phyloP scores from a whole-genome alignment of 2,797 vertebrate genomes.

The Mergus octosetaceus region DNA sequence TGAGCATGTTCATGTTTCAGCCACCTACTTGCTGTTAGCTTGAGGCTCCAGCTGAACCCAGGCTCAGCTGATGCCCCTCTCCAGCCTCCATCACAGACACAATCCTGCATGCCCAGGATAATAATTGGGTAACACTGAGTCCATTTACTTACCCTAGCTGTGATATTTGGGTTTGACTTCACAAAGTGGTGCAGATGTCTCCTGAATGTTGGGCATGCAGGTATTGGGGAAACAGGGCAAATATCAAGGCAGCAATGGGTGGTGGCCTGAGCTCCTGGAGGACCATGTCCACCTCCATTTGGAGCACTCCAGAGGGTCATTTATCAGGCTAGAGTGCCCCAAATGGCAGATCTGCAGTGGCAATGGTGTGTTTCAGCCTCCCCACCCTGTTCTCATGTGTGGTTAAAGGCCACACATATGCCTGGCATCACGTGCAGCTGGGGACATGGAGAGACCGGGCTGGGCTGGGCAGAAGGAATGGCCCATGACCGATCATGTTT shows the following conservation, averaged over 20 bases:
- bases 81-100: accelerated
- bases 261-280: not conserved
- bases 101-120: accelerated
- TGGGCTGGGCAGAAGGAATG: not conserved
- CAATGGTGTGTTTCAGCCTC: not conserved
- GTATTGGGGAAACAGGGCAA: not conserved
- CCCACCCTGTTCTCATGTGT: not conserved
- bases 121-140: not conserved
- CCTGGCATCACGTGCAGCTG: not conserved
- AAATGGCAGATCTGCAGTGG: accelerated
- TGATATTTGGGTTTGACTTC: not conserved
- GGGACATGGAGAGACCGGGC: not conserved
- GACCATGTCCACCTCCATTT: not conserved
- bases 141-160: not conserved
- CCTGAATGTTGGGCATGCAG: accelerated
- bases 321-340: not conserved
- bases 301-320: not conserved
- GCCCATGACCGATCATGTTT: not conserved
- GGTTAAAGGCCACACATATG: not conserved
- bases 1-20: not conserved
- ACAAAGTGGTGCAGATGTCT: not conserved
- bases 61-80: not conserved
- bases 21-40: not conserved
- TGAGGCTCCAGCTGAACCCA: accelerated
- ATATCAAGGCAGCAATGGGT: accelerated